phyloP scores from a whole-genome alignment of 2,888 invertebrate species.

The Apotomis capreana region DNA sequence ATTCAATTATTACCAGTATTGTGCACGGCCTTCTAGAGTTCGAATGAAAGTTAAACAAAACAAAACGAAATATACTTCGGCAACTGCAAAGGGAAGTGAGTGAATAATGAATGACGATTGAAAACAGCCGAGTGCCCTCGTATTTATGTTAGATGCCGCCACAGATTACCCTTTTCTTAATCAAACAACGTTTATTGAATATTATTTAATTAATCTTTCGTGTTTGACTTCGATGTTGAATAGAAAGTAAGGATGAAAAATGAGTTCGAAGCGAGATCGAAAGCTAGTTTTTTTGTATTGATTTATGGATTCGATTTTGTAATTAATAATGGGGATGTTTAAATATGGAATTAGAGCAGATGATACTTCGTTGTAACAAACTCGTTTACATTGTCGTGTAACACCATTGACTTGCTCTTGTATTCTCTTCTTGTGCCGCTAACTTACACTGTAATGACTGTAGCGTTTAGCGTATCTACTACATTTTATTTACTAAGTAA shows the following conservation, averaged over 20 bases:
- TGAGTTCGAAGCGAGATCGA: slow-evolving; percentile 53
- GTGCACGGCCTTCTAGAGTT: slow-evolving; percentile 67
- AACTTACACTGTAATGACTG: no score
- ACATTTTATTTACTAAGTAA: no score
- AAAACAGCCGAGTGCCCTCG: slow-evolving; percentile 76
- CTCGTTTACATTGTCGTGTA: background rate
- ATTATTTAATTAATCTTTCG: slow-evolving; percentile 80
- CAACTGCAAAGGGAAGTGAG: slow-evolving; percentile 79
- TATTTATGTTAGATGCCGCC: slow-evolving; percentile 82
- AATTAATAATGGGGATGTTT: slow-evolving; percentile 32
- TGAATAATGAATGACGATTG: slow-evolving; percentile 82
- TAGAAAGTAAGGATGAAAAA: slow-evolving; percentile 49
- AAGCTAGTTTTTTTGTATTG: slow-evolving; percentile 45
- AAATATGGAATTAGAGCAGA: background rate
- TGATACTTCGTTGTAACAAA: background rate
- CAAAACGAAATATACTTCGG: slow-evolving; percentile 76
- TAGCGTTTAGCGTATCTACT: no score
- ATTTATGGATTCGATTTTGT: slow-evolving; percentile 37
- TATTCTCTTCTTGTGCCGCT: no score
- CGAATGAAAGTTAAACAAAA: slow-evolving; percentile 81
- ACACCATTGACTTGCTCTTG: background rate
- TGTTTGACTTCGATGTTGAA: slow-evolving; percentile 72
- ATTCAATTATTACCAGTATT: slow-evolving; percentile 71
- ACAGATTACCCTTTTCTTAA: slow-evolving; percentile 81
- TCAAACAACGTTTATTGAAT: slow-evolving; percentile 80